A percentile compares a stretch with the other conserved stretches of the same genome.
These are phyloP conservation scores for Limanda limanda DNA, from an alignment of 2,113 vertebrate genomes.

Conservation along the genomic window DNA sequence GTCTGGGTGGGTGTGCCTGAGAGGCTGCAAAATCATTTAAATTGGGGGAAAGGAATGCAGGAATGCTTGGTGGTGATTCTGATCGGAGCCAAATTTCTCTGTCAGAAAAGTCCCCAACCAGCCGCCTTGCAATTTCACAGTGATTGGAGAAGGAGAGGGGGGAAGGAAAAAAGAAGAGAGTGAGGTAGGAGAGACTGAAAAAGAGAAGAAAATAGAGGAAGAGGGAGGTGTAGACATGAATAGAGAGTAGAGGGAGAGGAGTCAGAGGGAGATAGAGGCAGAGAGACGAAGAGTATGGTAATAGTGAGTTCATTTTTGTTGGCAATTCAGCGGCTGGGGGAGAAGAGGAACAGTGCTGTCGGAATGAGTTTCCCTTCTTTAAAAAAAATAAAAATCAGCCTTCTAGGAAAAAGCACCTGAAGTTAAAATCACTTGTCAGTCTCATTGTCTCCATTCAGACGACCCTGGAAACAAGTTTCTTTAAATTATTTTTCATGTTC, in stretches of 20 bases:
- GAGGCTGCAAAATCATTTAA: constrained; percentile 71
- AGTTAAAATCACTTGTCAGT: constrained; percentile 43
- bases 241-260: constrained; percentile 33
- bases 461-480: constrained; percentile 9
- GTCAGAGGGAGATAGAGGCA: constrained; percentile 27
- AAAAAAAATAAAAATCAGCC: constrained; percentile 10
- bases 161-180: constrained; percentile 19
- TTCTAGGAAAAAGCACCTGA: constrained; percentile 49
- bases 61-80: constrained; percentile 65
- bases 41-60: constrained; percentile 67
- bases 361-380: constrained; percentile 26
- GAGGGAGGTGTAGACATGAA: constrained; percentile 30
- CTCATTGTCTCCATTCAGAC: constrained; percentile 33
- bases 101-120: constrained; percentile 71
- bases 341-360: constrained; percentile 17
- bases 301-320: constrained; percentile 50
- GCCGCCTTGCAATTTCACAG: constrained; percentile 75
- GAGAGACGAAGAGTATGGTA: constrained; percentile 36
- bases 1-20: constrained; percentile 57
- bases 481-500: constrained; percentile 14
- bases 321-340: constrained; percentile 31
- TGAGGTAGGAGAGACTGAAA: constrained; percentile 39
- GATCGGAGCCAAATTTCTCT: constrained; percentile 71
- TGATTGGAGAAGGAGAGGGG: constrained; percentile 69
- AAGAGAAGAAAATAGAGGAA: constrained; percentile 33